Evolutionary conservation across 2,797 vertebrate genomes (phyloP).

Genomic region (Adrianichthys oophorus): DNA sequence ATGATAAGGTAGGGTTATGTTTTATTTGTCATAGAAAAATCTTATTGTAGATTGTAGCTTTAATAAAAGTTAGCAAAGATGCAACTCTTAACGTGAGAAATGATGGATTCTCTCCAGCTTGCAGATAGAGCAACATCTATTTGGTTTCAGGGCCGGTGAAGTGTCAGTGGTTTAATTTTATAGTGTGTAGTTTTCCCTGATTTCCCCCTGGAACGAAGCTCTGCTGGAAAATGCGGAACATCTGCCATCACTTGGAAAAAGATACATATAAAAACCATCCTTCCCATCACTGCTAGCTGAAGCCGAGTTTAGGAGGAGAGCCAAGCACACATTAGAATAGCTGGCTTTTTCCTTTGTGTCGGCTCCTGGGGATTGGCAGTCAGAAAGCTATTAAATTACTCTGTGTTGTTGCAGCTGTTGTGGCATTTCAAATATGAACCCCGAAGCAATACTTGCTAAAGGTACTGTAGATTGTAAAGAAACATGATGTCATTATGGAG

Average conservation of each 20-base stretch:
- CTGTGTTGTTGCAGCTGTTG: conserved; percentile 67
- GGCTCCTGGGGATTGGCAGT: conserved; percentile 75
- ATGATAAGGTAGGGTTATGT: conserved; percentile 46
- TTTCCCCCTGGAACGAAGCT: conserved; percentile 76
- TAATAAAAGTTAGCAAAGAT: conserved; percentile 76
- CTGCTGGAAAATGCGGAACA: conserved; percentile 78
- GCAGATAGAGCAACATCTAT: conserved; percentile 66
- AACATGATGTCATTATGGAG: conserved; percentile 25
- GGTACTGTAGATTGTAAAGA: conserved; percentile 48
- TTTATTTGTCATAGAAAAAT: conserved; percentile 59
- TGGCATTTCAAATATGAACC: conserved; percentile 72
- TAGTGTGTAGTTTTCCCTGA: conserved; percentile 79
- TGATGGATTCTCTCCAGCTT: conserved; percentile 77
- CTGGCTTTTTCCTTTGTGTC: conserved; percentile 48
- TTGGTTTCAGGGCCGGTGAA: conserved; percentile 78
- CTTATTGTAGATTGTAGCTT: conserved; percentile 62
- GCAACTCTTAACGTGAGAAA: conserved; percentile 75
- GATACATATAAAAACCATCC: conserved; percentile 74
- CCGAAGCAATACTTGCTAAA: conserved; percentile 60
- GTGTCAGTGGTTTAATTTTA: conserved; percentile 83
- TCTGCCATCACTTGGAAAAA: conserved; percentile 75
- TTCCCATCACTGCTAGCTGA: conserved; percentile 65
- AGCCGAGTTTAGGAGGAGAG: conserved; percentile 64
- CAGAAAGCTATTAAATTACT: conserved; percentile 80
- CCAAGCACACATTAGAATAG: conserved; percentile 70